Conservation (phyloP, 2,797 vertebrate species). For the Pseudochirops corinnae region DNA sequence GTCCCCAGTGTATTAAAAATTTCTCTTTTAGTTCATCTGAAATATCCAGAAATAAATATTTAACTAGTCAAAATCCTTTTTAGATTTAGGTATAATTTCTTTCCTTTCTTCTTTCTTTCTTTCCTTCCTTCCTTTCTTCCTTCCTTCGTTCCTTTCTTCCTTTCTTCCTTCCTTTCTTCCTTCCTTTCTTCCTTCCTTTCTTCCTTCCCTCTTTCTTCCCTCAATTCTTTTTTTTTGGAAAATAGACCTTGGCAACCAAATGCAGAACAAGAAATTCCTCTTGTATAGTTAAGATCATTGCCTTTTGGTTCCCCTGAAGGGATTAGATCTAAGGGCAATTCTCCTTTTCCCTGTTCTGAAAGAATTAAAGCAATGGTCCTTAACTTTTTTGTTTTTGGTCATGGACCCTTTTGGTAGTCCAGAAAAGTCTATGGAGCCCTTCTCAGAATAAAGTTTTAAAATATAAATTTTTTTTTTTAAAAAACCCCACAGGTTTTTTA, state of each 20-base stretch:
- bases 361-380: not conserved
- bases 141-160: not conserved
- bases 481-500: not conserved
- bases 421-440: not conserved
- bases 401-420: not conserved
- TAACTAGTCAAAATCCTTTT: not conserved
- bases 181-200: not conserved
- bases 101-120: not conserved
- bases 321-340: not conserved
- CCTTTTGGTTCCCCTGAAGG: not conserved
- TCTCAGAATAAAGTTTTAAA: not conserved
- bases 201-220: not conserved
- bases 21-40: not conserved
- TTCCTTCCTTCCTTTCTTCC: not conserved
- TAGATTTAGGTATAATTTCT: not conserved
- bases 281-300: not conserved
- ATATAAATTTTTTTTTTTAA: not conserved
- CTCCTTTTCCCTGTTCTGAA: not conserved
- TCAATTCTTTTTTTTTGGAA: not conserved
- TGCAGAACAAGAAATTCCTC: not conserved
- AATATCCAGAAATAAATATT: not conserved
- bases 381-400: not conserved
- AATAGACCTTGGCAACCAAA: not conserved
- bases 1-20: not conserved
- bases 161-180: not conserved